Evolutionary conservation across 2,797 vertebrate genomes (phyloP).

Genomic region (Sebastes dallii): DNA sequence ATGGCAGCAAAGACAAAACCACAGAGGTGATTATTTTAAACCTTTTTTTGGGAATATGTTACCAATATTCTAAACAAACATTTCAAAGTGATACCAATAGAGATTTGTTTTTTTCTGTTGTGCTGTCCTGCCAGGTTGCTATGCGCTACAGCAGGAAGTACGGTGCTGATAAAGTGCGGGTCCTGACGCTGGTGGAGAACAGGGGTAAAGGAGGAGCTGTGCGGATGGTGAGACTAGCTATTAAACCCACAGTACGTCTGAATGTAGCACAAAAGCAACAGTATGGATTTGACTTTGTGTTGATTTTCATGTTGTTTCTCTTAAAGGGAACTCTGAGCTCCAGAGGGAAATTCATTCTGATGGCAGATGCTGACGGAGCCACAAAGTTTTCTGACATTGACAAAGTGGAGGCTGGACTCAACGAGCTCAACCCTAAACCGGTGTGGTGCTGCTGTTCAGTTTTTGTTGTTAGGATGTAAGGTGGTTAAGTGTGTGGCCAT

Average conservation of each 20-base stretch:
- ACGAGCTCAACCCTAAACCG: conserved; percentile 85
- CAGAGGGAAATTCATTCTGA: conserved; percentile 89
- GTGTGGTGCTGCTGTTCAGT: conserved; percentile 64
- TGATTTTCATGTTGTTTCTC: not conserved
- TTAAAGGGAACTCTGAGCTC: conserved; percentile 90
- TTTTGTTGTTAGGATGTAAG: not conserved
- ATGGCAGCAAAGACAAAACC: conserved; percentile 96
- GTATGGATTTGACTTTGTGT: not conserved
- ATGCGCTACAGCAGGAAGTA: conserved; percentile 88
- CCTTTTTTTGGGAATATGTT: not conserved
- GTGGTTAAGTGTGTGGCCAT: not conserved
- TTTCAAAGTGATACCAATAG: not conserved
- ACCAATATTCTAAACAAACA: not conserved
- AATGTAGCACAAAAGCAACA: not conserved
- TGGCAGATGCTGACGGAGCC: conserved; percentile 98
- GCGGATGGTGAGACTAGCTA: conserved; percentile 85
- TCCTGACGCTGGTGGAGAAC: conserved; percentile 91
- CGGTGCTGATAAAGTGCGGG: conserved; percentile 91
- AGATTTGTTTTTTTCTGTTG: not conserved
- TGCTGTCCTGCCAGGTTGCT: conserved; percentile 85
- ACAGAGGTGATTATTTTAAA: conserved; percentile 82
- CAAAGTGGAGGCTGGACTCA: conserved; percentile 90
- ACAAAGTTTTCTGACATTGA: conserved; percentile 94
- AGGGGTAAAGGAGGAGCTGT: conserved; percentile 96
- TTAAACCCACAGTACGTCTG: not conserved